Conservation (phyloP, 2,113 vertebrate species). For the Pseudolaguvia tuberculata region DNA sequence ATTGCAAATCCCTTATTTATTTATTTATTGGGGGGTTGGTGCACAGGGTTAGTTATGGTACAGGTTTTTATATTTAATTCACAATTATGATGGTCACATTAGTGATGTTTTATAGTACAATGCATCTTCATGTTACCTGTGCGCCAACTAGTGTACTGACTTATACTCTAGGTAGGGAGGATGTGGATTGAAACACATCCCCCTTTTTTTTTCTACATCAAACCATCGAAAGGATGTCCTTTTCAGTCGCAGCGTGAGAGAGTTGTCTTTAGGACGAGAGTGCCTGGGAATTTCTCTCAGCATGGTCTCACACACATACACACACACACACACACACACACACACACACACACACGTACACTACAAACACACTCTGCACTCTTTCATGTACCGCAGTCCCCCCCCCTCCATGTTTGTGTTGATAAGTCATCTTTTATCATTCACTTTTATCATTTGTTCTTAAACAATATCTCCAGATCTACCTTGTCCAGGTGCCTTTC, state of each 20-base stretch:
- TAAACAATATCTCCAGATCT: not conserved
- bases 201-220: not conserved
- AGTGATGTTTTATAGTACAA: too few species aligned
- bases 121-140: too few species aligned
- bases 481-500: not conserved
- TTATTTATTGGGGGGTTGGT: too few species aligned
- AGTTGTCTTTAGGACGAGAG: too few species aligned
- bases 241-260: not conserved
- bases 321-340: too few species aligned
- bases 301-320: not conserved
- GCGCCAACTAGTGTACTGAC: not conserved
- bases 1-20: too few species aligned
- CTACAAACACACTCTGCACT: not conserved
- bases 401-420: not conserved
- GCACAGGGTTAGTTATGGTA: too few species aligned
- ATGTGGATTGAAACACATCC: too few species aligned
- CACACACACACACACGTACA: too few species aligned
- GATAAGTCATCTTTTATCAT: not conserved
- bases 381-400: not conserved
- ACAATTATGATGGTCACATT: too few species aligned
- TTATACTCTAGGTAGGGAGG: not conserved
- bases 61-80: too few species aligned
- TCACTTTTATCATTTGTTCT: not conserved
- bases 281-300: not conserved
- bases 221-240: not conserved